These are phyloP conservation scores for Drosophila percnosoma DNA, from an alignment of 2,888 invertebrate genomes.

Conservation along the genomic window DNA sequence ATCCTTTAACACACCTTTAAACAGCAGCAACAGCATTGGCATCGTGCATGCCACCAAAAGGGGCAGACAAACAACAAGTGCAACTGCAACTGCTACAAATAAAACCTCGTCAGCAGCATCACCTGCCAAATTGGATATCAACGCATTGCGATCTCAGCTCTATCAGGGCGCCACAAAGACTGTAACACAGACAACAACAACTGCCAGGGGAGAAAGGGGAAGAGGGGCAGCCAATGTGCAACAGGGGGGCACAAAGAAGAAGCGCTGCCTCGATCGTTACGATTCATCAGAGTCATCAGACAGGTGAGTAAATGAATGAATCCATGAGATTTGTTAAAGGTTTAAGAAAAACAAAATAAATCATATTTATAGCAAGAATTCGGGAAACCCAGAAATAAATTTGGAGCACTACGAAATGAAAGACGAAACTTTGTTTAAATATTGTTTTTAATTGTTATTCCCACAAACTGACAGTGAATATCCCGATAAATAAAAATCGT, in stretches of 20 bases:
- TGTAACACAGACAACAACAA: constrained; percentile 40
- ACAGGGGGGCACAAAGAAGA: constrained; percentile 86
- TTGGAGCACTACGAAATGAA: no score
- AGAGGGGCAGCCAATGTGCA: constrained; percentile 84
- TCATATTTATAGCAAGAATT: no score
- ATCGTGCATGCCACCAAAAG: constrained; percentile 75
- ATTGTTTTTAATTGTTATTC: background rate
- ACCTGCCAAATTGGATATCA: constrained; percentile 67
- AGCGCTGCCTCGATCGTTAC: constrained; percentile 95
- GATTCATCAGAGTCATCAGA: constrained; percentile 97
- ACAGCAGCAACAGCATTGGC: constrained; percentile 63
- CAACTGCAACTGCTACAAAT: constrained; percentile 3
- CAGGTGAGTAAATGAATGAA: constrained; percentile 88
- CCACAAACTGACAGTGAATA: background rate
- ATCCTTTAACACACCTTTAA: constrained; percentile 55
- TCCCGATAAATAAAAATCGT: background rate
- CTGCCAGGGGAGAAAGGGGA: constrained; percentile 86
- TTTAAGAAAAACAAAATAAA: no score
- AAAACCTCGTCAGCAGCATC: constrained; percentile 6
- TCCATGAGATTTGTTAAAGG: no score
- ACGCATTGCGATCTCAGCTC: constrained; percentile 72
- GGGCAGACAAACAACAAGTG: constrained; percentile 24
- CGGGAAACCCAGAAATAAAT: no score
- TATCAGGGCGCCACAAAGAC: constrained; percentile 68
- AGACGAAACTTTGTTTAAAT: background rate